These are phyloP conservation scores for Schizopygopsis pylzovi DNA, from an alignment of 2,797 vertebrate genomes.

Conservation along the genomic window DNA sequence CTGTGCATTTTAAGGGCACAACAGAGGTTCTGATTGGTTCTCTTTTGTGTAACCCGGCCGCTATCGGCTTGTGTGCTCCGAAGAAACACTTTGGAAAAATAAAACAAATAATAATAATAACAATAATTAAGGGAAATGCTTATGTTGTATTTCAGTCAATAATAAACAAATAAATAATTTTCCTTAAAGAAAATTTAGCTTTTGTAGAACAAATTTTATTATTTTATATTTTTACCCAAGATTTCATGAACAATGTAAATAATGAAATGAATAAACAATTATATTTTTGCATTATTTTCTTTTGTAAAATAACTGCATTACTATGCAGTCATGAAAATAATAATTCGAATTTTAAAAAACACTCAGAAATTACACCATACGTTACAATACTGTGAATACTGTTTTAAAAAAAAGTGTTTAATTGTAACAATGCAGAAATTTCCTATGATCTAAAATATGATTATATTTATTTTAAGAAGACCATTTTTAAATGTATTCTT, in stretches of 20 bases:
- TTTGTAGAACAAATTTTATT: not conserved
- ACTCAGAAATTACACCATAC: not conserved
- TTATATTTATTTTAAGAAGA: too few relatives aligned
- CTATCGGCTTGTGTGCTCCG: not conserved
- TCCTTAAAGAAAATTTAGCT: too few relatives aligned
- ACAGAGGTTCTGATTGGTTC: constrained; percentile 56
- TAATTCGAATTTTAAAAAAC: not conserved
- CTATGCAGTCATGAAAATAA: not conserved
- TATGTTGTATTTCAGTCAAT: not conserved
- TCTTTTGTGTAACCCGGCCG: not conserved
- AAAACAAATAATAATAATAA: not conserved
- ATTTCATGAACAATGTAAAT: not conserved
- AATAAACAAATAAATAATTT: not conserved
- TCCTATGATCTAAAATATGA: not conserved
- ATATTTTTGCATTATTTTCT: not conserved
- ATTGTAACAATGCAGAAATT: not conserved
- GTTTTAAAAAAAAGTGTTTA: not conserved
- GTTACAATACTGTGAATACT: not conserved
- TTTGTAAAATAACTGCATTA: not conserved
- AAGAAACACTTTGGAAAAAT: not conserved
- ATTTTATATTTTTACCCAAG: not conserved
- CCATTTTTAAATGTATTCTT: not conserved
- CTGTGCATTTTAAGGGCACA: constrained; percentile 52
- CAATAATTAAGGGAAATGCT: not conserved
- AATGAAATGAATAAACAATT: not conserved